These are phyloP conservation scores for Platycheirus albimanus DNA, from an alignment of 2,888 invertebrate species.

Conservation along the genomic window DNA sequence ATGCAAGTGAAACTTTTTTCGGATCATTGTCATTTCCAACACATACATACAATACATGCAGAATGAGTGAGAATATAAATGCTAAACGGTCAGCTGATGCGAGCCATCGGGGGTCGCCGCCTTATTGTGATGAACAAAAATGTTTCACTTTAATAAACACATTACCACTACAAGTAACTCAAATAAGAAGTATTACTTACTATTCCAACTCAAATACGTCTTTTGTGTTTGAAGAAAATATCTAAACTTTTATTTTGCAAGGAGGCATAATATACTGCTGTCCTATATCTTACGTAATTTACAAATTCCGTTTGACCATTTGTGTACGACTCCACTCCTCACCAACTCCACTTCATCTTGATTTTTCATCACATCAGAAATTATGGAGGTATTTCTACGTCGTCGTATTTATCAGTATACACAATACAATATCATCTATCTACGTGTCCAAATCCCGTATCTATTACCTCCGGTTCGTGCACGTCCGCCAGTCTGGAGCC, in stretches of 20 bases:
- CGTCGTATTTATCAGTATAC: constrained; percentile 40
- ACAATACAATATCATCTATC: constrained; percentile 70
- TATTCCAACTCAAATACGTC: no score
- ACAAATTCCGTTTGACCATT: constrained; percentile 50
- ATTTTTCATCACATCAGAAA: constrained; percentile 32
- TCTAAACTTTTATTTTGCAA: not conserved
- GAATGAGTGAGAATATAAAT: no score
- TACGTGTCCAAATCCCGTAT: constrained; percentile 72
- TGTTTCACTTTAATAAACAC: no score
- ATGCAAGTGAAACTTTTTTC: no score
- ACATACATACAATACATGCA: no score
- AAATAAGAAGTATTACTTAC: no score
- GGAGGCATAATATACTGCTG: not conserved
- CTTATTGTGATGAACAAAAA: no score
- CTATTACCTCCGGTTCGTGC: constrained; percentile 70
- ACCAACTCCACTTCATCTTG: constrained; percentile 35
- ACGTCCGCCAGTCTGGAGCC: constrained; percentile 75
- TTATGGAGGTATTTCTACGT: constrained; percentile 26
- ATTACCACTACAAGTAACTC: no score
- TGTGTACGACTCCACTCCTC: constrained; percentile 17
- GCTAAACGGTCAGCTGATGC: no score
- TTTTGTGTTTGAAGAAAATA: no score
- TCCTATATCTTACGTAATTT: constrained; percentile 34
- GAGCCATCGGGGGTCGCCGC: no score
- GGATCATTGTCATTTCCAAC: no score